Conservation (phyloP, 2,113 vertebrate species). For the Phoenicopterus ruber region DNA sequence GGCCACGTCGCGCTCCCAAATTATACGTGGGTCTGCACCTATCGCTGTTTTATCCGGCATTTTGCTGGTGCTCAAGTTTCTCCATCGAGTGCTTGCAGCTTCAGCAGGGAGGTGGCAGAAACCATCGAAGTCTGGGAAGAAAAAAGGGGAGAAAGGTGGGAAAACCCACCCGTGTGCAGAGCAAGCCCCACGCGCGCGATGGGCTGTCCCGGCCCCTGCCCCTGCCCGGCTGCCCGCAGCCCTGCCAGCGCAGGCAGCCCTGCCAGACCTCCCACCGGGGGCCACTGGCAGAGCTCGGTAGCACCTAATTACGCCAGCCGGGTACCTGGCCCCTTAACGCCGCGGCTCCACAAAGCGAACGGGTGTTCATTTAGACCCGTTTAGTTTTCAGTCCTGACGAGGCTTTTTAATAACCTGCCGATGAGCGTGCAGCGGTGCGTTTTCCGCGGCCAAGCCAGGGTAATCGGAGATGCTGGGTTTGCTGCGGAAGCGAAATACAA, state of each 20-base stretch:
- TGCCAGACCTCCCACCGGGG: neutral
- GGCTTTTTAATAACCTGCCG: neutral
- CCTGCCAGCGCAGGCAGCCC: neutral
- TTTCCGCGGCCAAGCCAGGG: neutral
- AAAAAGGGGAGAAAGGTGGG: neutral
- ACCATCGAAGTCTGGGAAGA: neutral
- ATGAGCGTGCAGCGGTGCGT: rapidly evolving
- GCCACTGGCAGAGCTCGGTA: neutral
- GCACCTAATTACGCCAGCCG: neutral
- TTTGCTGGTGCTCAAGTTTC: neutral
- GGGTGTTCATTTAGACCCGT: neutral
- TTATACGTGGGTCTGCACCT: neutral
- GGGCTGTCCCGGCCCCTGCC: neutral
- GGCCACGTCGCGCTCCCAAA: neutral
- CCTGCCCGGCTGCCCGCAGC: neutral
- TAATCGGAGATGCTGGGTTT: neutral
- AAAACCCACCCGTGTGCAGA: rapidly evolving
- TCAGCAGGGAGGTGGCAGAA: neutral
- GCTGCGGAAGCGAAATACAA: neutral
- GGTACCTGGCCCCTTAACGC: neutral
- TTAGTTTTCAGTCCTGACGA: neutral
- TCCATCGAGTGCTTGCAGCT: neutral
- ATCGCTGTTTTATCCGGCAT: neutral
- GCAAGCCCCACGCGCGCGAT: neutral
- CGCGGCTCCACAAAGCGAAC: neutral